Evolutionary conservation across 2,888 invertebrate genomes (phyloP).

Genomic region (Erebia palarica): DNA sequence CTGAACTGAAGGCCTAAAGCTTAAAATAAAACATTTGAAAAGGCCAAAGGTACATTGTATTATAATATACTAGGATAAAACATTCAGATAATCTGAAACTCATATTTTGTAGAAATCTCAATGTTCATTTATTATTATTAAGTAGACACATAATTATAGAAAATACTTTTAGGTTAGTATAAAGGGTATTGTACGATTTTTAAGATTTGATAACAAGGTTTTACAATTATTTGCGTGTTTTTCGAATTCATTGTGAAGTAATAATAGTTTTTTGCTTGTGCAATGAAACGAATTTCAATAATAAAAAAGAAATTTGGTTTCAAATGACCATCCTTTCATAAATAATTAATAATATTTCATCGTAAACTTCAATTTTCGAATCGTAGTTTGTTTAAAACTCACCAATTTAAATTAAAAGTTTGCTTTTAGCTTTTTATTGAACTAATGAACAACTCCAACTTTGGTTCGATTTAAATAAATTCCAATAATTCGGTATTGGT

Average conservation of each 20-base stretch:
- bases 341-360: too few species aligned
- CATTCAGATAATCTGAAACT: conserved; percentile 6
- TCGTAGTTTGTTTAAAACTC: conserved; percentile 21
- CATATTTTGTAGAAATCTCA: conserved; percentile 1
- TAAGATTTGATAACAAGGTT: not conserved
- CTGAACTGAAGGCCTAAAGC: conserved; percentile 42
- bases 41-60: conserved; percentile 50
- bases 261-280: not conserved
- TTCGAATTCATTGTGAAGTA: not conserved
- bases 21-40: conserved; percentile 35
- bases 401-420: conserved; percentile 29
- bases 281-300: not conserved
- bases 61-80: conserved; percentile 46
- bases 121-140: conserved; percentile 14
- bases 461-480: conserved; percentile 33
- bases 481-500: conserved; percentile 12
- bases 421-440: conserved; percentile 11
- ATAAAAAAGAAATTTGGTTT: not conserved
- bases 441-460: conserved; percentile 24
- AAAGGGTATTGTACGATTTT: not conserved
- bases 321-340: not conserved
- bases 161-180: conserved; percentile 4
- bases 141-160: not conserved
- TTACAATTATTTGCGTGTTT: conserved; percentile 8
- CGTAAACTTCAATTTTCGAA: not conserved